Conservation (phyloP, 2,797 vertebrate species). For the Sebastes trivittatus region DNA sequence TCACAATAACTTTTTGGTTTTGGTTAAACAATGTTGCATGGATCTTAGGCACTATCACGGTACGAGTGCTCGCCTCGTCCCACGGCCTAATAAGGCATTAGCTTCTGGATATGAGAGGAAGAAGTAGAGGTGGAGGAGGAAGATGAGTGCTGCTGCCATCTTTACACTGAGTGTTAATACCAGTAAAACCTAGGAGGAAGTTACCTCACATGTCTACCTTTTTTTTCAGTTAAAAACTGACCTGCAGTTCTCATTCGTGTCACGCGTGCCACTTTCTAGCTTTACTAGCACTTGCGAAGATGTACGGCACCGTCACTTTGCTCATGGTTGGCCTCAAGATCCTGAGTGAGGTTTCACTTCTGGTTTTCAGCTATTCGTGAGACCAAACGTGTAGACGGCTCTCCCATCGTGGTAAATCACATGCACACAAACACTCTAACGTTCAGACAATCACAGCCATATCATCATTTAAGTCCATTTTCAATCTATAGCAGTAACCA, state of each 20-base stretch:
- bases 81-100: constrained; percentile 20
- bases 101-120: constrained; percentile 27
- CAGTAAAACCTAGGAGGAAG: constrained; percentile 38
- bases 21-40: constrained; percentile 21
- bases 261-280: constrained; percentile 18
- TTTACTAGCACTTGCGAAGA: constrained; percentile 28
- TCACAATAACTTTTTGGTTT: constrained; percentile 26
- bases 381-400: constrained; percentile 14
- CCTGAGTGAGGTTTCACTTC: constrained; percentile 18
- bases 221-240: constrained; percentile 32
- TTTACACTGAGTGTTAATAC: constrained; percentile 55
- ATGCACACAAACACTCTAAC: constrained; percentile 32
- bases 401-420: constrained; percentile 1
- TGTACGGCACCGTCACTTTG: constrained; percentile 26
- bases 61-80: constrained; percentile 24
- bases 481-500: constrained; percentile 31
- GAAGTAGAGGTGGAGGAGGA: neutral
- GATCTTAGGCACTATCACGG: constrained; percentile 19
- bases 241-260: constrained; percentile 18
- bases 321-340: constrained; percentile 3
- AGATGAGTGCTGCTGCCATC: constrained; percentile 54
- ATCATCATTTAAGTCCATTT: constrained; percentile 29
- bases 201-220: constrained; percentile 39
- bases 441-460: constrained; percentile 74
- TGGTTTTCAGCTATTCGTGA: constrained; percentile 23